These are phyloP conservation scores for Myotis vivesi DNA, from an alignment of 2,797 vertebrate species.

Conservation along the genomic window DNA sequence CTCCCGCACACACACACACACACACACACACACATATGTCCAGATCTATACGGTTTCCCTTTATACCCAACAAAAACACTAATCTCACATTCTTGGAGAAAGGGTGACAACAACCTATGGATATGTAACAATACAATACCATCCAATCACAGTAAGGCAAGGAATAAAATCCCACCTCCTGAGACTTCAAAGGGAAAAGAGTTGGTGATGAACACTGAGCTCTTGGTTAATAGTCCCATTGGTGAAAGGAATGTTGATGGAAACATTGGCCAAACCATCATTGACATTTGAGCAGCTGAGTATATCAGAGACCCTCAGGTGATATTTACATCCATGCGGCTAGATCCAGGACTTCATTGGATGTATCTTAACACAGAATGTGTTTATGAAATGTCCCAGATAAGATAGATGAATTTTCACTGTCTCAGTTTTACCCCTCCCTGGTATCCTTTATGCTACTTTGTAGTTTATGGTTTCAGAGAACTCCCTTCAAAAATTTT, in stretches of 20 bases:
- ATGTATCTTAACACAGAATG: neutral
- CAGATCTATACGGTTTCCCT: neutral
- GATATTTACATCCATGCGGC: neutral
- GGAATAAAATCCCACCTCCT: neutral
- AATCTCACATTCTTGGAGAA: neutral
- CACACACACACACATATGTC: neutral
- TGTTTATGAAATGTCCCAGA: neutral
- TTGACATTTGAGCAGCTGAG: neutral
- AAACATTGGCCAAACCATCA: neutral
- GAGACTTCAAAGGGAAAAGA: neutral
- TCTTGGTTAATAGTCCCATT: neutral
- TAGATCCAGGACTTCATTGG: neutral
- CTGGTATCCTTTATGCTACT: neutral
- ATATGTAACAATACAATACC: neutral
- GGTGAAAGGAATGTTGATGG: neutral
- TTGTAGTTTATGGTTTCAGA: conserved; percentile 12
- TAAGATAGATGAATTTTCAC: neutral
- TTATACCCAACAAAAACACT: neutral
- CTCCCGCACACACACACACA: neutral
- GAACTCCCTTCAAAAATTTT: neutral
- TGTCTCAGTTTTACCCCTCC: neutral
- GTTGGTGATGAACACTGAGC: neutral
- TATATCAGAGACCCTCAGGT: neutral
- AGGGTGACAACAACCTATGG: neutral
- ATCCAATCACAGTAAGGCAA: neutral